Evolutionary conservation across 2,113 vertebrate genomes (phyloP), one percentile per base, ranked within the genome.

Genomic region (Thoracochromis brauschi): DNA sequence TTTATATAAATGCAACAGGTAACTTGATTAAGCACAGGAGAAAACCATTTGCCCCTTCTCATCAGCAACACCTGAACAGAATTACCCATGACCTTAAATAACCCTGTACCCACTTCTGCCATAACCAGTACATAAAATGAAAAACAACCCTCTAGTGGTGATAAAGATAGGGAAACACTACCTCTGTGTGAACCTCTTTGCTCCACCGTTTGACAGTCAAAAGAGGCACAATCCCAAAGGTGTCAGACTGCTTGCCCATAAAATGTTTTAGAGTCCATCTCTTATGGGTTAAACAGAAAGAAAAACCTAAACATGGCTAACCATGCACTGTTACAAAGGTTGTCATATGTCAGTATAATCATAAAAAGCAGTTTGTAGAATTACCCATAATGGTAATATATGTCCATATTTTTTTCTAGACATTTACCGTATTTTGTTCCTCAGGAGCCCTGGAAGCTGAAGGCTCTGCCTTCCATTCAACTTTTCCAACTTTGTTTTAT

Each of bases 361-460:
- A 55, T 55, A 2, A 55, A 26, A 55, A 13, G 21, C 21, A 14
- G 12, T 57, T 26, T 57, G 54, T 57, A 57, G 54, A 57, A 57
- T 57, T 57, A 57, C 2, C 54, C 54, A 26, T 57, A 57, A 1
- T 55, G 2, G 54, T 55, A 55, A 55, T 55, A 55, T 55, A 55
- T 55, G 54, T 55, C 21, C 6, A 24, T 3, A 55, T 55, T 24
- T 54, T 54, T 54, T 54, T 24, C 53, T 54, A 54, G n/a, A 54
- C 53, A 54, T 54, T 54, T 55, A 24, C 21, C 1, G 2, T 24
- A 13, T 24, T 24, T 55, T 24, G 11, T 55, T 55, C 53, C 53
- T 55, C 11, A 7, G 54, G 54, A 55, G 1, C 0, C 19, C 51
- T 21, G n/a, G 19, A 54, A 54, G n/a, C 53, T 7, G n/a, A 12